Percentiles rank a stretch among this genome's conserved stretches.
Evolutionary conservation across 2,797 vertebrate species (phyloP).

Genomic region (Xenentodon cancila): DNA sequence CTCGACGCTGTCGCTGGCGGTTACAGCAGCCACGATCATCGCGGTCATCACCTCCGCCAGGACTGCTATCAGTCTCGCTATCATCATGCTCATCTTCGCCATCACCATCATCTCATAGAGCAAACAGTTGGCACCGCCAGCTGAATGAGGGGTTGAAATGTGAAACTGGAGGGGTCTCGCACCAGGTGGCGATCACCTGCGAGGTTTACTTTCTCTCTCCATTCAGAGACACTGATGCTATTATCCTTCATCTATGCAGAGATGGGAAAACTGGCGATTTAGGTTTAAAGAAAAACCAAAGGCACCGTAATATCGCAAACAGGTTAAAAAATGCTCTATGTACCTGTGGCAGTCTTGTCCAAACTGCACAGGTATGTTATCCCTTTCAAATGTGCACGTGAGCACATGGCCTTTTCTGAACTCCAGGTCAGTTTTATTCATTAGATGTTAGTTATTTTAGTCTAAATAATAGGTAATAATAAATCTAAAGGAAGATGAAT

Average conservation of each 20-base stretch:
- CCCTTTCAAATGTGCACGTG: too few species aligned
- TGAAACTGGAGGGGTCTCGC: slow-evolving; percentile 42
- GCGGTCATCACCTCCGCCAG: slow-evolving; percentile 47
- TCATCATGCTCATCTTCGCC: slow-evolving; percentile 59
- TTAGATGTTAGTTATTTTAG: too few species aligned
- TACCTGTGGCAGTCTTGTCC: too few species aligned
- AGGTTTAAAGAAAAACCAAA: too few species aligned
- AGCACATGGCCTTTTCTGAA: too few species aligned
- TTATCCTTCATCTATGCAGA: slow-evolving; percentile 10
- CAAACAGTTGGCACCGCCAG: slow-evolving; percentile 28
- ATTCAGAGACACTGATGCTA: slow-evolving; percentile 20
- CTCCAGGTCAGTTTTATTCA: too few species aligned
- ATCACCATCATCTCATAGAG: slow-evolving; percentile 48
- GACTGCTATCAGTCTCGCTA: slow-evolving; percentile 40
- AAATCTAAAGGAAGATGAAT: too few species aligned
- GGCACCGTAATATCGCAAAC: too few species aligned
- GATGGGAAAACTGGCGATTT: slow-evolving; percentile 7
- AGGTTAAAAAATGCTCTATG: too few species aligned
- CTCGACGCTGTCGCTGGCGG: slow-evolving; percentile 41
- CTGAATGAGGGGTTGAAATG: slow-evolving; percentile 46
- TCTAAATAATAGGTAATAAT: too few species aligned
- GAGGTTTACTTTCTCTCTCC: slow-evolving; percentile 24
- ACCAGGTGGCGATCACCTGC: slow-evolving; percentile 10
- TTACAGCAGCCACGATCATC: slow-evolving; percentile 50
- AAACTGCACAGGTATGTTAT: too few species aligned